A percentile compares a stretch with the other conserved stretches of the same genome.
Evolutionary conservation across 2,797 vertebrate genomes (phyloP).

Genomic region (Pampus argenteus): DNA sequence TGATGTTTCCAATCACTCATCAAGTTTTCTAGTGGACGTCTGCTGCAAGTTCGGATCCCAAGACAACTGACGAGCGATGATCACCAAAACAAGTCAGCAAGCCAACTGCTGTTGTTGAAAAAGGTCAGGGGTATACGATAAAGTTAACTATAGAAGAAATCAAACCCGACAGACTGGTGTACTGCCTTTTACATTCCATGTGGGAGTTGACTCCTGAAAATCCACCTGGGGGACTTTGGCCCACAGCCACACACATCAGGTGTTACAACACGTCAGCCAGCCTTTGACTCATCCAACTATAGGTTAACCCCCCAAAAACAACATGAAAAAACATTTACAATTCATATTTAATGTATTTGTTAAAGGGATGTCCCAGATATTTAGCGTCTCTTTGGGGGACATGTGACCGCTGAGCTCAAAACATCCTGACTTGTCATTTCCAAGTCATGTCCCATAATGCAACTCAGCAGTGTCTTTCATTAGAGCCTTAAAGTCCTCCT

Average conservation of each 20-base stretch:
- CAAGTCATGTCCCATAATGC: not conserved
- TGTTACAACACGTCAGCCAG: constrained; percentile 76
- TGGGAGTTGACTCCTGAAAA: constrained; percentile 68
- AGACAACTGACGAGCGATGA: not conserved
- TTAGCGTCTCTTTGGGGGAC: not conserved
- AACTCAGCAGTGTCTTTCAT: not conserved
- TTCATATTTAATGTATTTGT: not conserved
- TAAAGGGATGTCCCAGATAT: not conserved
- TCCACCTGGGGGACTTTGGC: constrained; percentile 73
- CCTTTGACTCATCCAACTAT: constrained; percentile 70
- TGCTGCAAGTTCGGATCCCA: not conserved
- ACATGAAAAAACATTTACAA: no score
- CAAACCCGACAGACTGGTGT: constrained; percentile 64
- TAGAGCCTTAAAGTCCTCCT: not conserved
- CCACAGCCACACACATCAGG: constrained; percentile 66
- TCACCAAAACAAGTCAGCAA: no score
- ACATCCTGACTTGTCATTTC: not conserved
- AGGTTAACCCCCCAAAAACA: no score
- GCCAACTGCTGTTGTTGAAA: no score
- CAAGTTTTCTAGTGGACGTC: not conserved
- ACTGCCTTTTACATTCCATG: constrained; percentile 70
- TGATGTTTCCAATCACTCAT: not conserved
- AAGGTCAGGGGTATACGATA: no score
- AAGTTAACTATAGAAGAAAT: no score
- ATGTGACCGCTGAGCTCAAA: no score